Conservation (phyloP, 2,113 vertebrate genomes). For the Grallaria varia region DNA sequence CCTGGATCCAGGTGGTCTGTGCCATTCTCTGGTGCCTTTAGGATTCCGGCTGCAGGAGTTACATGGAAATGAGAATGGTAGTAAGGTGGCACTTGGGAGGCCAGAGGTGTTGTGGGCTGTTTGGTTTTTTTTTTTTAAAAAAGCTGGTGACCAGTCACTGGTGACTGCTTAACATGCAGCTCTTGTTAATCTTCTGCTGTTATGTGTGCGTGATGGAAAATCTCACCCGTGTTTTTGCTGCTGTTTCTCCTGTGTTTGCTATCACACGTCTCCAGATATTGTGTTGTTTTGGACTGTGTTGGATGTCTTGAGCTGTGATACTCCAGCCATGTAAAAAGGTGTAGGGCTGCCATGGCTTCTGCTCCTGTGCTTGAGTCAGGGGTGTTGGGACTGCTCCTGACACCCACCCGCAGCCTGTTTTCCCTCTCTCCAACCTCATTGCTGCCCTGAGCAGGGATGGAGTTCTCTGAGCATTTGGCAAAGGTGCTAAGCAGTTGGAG, state of each 20-base stretch:
- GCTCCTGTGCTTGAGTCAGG: neutral
- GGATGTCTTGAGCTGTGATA: neutral
- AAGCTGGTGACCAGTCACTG: neutral
- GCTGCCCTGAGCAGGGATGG: rapidly evolving
- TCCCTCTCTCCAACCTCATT: neutral
- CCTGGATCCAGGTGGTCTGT: neutral
- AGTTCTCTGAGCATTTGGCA: neutral
- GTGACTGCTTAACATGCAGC: neutral
- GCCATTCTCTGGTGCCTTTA: neutral
- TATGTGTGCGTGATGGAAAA: neutral
- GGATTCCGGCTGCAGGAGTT: neutral
- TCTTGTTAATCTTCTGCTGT: neutral
- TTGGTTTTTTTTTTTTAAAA: neutral
- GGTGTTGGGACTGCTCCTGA: neutral
- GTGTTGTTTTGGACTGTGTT: neutral
- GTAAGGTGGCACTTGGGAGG: neutral
- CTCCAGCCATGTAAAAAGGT: neutral
- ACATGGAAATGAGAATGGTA: neutral
- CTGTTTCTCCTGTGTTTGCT: neutral
- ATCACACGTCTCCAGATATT: rapidly evolving
- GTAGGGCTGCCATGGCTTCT: rapidly evolving
- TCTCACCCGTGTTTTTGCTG: neutral
- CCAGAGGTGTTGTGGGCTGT: neutral
- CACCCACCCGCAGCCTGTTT: neutral
- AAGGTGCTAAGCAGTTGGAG: neutral